A percentile compares a stretch with the other conserved stretches of the same genome.
These are phyloP conservation scores for Meta bourneti DNA, from an alignment of 2,888 invertebrate genomes.

Conservation along the genomic window DNA sequence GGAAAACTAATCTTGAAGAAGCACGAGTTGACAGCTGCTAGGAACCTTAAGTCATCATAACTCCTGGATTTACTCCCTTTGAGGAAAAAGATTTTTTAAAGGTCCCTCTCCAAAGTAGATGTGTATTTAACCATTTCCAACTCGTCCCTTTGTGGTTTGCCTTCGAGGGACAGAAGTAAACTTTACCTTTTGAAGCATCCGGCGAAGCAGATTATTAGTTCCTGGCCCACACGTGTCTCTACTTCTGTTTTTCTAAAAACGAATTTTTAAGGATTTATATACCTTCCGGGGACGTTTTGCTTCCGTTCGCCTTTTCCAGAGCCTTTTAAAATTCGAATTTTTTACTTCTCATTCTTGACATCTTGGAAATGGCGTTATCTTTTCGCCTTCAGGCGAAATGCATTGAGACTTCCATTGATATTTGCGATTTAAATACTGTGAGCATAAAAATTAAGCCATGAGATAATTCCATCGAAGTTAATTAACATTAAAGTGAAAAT, in stretches of 20 bases:
- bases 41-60: background rate
- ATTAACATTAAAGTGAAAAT: background rate
- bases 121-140: background rate
- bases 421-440: background rate
- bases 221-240: background rate
- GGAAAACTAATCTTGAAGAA: too few relatives aligned
- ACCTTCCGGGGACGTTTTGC: conserved; percentile 17
- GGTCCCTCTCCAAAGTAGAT: background rate
- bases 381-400: background rate
- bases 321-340: background rate
- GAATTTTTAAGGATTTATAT: conserved; percentile 24
- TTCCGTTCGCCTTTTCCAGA: background rate
- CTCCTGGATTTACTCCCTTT: background rate
- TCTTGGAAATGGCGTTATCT: background rate
- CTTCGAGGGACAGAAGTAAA: conserved; percentile 1
- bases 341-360: conserved; percentile 2
- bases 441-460: too few relatives aligned
- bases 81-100: background rate
- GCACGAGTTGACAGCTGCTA: too few relatives aligned
- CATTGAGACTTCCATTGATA: background rate
- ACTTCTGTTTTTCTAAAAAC: background rate
- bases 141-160: background rate
- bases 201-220: conserved; percentile 28
- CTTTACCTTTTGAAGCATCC: background rate
- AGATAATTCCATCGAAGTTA: too few relatives aligned